Conservation (phyloP, 1,140 invertebrate genomes). For the Solen grandis region DNA sequence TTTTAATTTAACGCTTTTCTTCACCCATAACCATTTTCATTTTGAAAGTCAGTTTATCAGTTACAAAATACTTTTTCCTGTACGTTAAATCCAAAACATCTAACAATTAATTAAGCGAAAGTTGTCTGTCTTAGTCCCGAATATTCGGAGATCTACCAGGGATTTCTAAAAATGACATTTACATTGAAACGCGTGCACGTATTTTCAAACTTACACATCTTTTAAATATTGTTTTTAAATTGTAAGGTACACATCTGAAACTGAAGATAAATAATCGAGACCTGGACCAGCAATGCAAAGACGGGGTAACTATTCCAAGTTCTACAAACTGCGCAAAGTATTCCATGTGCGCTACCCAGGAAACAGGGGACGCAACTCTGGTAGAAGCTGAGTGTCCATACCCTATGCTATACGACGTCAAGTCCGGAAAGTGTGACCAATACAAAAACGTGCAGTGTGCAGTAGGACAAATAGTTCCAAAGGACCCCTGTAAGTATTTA, state of each 20-base stretch:
- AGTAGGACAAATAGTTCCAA: slow-evolving; percentile 23
- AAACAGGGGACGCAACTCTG: slow-evolving; percentile 22
- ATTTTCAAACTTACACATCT: too few species aligned
- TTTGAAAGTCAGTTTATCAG: not conserved
- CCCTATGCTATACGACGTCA: slow-evolving; percentile 18
- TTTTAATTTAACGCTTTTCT: not conserved
- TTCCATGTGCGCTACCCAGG: slow-evolving; percentile 11
- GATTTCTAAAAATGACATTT: too few species aligned
- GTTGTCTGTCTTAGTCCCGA: too few species aligned
- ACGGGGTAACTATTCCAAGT: slow-evolving; percentile 14
- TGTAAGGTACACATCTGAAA: not conserved
- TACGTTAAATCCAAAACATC: too few species aligned
- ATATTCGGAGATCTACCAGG: too few species aligned
- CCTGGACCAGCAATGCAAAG: slow-evolving; percentile 3
- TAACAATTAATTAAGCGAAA: too few species aligned
- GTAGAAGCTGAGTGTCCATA: slow-evolving; percentile 27
- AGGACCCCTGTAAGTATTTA: slow-evolving; percentile 43
- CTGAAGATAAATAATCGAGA: not conserved
- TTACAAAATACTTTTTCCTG: too few species aligned
- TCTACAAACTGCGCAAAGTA: slow-evolving; percentile 43
- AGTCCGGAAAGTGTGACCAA: slow-evolving; percentile 45
- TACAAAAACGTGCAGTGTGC: slow-evolving; percentile 31
- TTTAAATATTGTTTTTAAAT: too few species aligned
- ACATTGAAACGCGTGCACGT: too few species aligned
- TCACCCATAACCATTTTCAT: not conserved